A percentile compares a stretch with the other conserved stretches of the same genome.
Conservation (phyloP, 2,888 invertebrate species). For the Drepanosiphum platanoidis region DNA sequence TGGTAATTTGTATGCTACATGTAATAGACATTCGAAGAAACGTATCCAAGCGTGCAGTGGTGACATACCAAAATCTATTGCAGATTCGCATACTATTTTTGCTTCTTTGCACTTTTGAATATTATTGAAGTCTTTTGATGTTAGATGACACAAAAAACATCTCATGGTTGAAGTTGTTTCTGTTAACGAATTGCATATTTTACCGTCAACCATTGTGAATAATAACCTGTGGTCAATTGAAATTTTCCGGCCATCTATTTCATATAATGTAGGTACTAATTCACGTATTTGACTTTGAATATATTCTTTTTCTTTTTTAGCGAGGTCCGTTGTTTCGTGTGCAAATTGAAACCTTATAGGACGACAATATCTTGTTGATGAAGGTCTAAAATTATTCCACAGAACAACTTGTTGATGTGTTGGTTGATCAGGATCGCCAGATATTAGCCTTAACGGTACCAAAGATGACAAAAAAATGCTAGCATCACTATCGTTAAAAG, state of each 20-base stretch:
- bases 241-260: not conserved
- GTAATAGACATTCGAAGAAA: conserved; percentile 61
- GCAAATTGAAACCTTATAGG: conserved; percentile 18
- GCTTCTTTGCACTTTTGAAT: not conserved
- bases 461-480: conserved; percentile 3
- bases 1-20: conserved; percentile 60
- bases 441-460: conserved; percentile 2
- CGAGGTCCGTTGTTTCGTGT: not conserved
- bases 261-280: conserved; percentile 10
- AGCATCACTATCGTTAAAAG: not conserved
- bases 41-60: conserved; percentile 62
- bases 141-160: conserved; percentile 2
- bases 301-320: conserved; percentile 15
- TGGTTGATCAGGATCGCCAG: conserved; percentile 8
- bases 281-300: conserved; percentile 7
- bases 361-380: conserved; percentile 12
- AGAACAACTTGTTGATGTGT: not conserved
- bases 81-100: not conserved
- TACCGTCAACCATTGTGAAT: conserved; percentile 12
- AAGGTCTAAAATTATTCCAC: not conserved
- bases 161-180: not conserved
- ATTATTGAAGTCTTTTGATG: conserved; percentile 25
- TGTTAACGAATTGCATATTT: conserved; percentile 9
- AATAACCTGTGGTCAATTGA: not conserved
- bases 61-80: conserved; percentile 62